These are phyloP conservation scores for Anguilla megastoma DNA, from an alignment of 2,797 vertebrate species.

Conservation along the genomic window DNA sequence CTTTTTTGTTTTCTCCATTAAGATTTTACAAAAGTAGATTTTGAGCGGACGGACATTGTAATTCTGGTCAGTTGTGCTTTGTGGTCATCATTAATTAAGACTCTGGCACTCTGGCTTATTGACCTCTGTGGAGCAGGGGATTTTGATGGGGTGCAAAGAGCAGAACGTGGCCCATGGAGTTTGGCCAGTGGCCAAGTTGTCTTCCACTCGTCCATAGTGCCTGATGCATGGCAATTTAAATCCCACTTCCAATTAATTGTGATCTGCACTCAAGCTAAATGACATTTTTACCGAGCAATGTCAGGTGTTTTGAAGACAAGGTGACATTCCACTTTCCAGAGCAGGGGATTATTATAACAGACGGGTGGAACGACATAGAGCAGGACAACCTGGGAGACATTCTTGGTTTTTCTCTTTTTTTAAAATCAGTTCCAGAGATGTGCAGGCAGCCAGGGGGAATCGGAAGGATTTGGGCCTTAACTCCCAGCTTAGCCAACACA, in stretches of 20 bases:
- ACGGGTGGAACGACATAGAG: conserved; percentile 65
- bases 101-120: conserved; percentile 74
- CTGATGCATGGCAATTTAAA: conserved; percentile 84
- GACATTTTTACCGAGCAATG: conserved; percentile 76
- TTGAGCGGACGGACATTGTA: conserved; percentile 54
- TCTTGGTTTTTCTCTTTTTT: conserved; percentile 46
- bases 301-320: conserved; percentile 79
- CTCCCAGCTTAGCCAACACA: conserved; percentile 74
- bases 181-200: conserved; percentile 74
- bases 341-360: conserved; percentile 76
- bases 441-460: conserved; percentile 72
- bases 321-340: conserved; percentile 83
- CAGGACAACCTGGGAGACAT: conserved; percentile 61
- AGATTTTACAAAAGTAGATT: not conserved
- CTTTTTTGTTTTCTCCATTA: not conserved
- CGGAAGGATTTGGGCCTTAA: conserved; percentile 77
- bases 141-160: conserved; percentile 78
- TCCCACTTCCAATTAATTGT: conserved; percentile 84
- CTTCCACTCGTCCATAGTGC: conserved; percentile 71
- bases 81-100: conserved; percentile 83
- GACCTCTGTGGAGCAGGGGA: conserved; percentile 76
- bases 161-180: conserved; percentile 62
- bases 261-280: conserved; percentile 82
- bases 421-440: conserved; percentile 77
- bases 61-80: conserved; percentile 64